A percentile compares a stretch with the other conserved stretches of the same genome.
These are phyloP conservation scores for Halcyon malimbica DNA, from an alignment of 2,113 vertebrate species.

Conservation along the genomic window DNA sequence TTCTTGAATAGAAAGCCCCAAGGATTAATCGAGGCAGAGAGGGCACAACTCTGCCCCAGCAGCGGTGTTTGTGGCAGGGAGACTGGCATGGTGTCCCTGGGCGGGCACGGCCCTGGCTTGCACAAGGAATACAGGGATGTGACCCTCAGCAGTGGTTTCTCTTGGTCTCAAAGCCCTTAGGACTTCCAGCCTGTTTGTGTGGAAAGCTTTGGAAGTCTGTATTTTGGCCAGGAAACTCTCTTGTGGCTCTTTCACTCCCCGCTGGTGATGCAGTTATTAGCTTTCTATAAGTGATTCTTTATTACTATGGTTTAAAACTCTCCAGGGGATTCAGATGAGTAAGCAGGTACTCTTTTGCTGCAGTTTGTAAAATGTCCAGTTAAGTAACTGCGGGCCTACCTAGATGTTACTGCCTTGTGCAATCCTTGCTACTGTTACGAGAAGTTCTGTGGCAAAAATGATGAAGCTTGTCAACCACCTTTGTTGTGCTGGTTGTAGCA, in stretches of 20 bases:
- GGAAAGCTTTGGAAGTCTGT: not conserved
- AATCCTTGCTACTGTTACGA: not conserved
- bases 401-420: not conserved
- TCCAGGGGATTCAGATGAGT: not conserved
- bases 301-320: slow-evolving; percentile 35
- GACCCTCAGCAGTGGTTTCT: not conserved
- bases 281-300: slow-evolving; percentile 2
- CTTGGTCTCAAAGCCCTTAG: not conserved
- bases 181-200: not conserved
- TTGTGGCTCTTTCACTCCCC: not conserved
- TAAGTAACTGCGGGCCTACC: not conserved
- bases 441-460: not conserved
- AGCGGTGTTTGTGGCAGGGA: fast-evolving
- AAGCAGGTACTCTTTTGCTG: slow-evolving; percentile 23
- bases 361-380: not conserved
- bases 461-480: not conserved
- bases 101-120: fast-evolving
- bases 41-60: not conserved
- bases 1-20: not conserved
- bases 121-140: fast-evolving
- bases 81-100: not conserved
- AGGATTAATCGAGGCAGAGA: not conserved
- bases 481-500: not conserved
- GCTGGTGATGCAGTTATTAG: not conserved
- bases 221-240: not conserved